phyloP scores from a whole-genome alignment of 2,888 invertebrate species.

The Agriopis leucophaearia region DNA sequence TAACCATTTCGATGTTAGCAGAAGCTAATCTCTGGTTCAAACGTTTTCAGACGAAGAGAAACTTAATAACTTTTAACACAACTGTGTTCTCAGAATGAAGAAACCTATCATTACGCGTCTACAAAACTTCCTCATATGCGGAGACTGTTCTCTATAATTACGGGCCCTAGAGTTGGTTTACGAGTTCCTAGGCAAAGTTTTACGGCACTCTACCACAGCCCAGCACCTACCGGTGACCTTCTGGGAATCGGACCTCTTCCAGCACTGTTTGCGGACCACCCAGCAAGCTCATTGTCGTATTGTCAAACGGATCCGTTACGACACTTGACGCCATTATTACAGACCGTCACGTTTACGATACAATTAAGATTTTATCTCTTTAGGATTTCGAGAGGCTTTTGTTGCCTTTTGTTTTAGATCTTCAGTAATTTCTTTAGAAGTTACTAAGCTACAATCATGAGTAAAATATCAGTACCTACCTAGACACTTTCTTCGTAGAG shows the following conservation, averaged over 20 bases:
- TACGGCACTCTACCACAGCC: slow-evolving; percentile 48
- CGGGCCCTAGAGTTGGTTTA: slow-evolving; percentile 66
- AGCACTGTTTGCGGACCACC: slow-evolving; percentile 75
- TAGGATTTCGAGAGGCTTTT: slow-evolving; percentile 49
- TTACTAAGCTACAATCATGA: not conserved
- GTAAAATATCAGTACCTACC: not conserved
- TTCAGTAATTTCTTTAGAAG: not conserved
- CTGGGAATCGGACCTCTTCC: slow-evolving; percentile 72
- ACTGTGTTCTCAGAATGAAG: slow-evolving; percentile 43
- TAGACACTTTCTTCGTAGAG: not conserved
- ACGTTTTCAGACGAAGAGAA: slow-evolving; percentile 10
- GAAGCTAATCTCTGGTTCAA: not conserved
- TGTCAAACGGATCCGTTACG: slow-evolving; percentile 57
- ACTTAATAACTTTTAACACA: slow-evolving; percentile 43
- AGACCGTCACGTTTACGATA: slow-evolving; percentile 56
- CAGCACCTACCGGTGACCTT: slow-evolving; percentile 67
- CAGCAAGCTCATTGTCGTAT: slow-evolving; percentile 71
- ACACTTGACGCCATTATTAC: slow-evolving; percentile 63
- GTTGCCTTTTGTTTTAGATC: slow-evolving; percentile 43
- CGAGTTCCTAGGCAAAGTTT: slow-evolving; percentile 70
- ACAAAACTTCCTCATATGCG: slow-evolving; percentile 61
- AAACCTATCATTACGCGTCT: slow-evolving; percentile 45
- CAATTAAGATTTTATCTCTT: slow-evolving; percentile 57
- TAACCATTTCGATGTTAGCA: not conserved
- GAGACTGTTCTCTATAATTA: slow-evolving; percentile 67